Conservation (phyloP, 1,140 invertebrate species). For the Branchinecta lindahli region DNA sequence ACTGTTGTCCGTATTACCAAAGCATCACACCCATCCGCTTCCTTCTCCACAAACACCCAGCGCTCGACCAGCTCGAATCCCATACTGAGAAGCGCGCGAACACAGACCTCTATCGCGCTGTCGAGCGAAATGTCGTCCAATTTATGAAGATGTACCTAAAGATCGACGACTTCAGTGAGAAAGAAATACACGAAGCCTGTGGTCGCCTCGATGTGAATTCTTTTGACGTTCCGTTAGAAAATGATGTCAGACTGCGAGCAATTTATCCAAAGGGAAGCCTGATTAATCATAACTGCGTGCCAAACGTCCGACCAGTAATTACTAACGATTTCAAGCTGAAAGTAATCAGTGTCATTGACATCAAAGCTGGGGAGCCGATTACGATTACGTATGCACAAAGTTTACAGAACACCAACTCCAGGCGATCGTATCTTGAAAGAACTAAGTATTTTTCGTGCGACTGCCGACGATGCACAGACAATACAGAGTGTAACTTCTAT, state of each 20-base stretch:
- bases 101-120: conserved; percentile 22
- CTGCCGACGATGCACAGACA: conserved; percentile 52
- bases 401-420: conserved; percentile 49
- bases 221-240: conserved; percentile 38
- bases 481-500: conserved; percentile 35
- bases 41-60: conserved; percentile 23
- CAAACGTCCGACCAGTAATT: conserved; percentile 48
- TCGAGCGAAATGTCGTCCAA: conserved; percentile 24
- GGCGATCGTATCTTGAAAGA: conserved; percentile 44
- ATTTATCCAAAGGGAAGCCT: conserved; percentile 53
- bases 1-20: conserved; percentile 13
- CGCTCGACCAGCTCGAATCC: conserved; percentile 22
- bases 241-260: conserved; percentile 41
- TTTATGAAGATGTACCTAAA: conserved; percentile 24
- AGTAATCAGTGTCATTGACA: conserved; percentile 43
- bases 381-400: conserved; percentile 52
- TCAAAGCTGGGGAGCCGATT: conserved; percentile 46
- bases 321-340: conserved; percentile 38
- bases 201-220: conserved; percentile 53
- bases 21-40: conserved; percentile 25
- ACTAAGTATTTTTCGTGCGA: conserved; percentile 58
- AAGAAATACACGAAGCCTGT: conserved; percentile 42
- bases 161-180: conserved; percentile 29
- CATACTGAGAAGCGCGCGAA: conserved; percentile 22
- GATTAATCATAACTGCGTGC: conserved; percentile 55